Base-by-base conservation (phyloP, 2,113 vertebrate genomes). In the Scomber scombrus region DNA sequence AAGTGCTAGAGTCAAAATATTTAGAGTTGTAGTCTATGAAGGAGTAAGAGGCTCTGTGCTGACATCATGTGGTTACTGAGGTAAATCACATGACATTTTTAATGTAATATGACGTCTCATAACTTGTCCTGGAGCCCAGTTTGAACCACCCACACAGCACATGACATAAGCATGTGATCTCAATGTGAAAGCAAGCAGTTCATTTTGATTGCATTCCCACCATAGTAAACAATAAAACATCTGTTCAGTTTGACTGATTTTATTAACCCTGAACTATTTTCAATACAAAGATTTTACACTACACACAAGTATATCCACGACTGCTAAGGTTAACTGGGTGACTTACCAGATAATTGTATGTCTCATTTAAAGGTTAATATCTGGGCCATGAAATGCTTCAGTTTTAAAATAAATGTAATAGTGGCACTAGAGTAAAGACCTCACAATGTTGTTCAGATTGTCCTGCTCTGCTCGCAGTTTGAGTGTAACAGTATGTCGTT, bases 11-110 rank as follows among this genome's bases (percentile, higher is more conserved):
- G 34, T 16, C 6, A 14, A 16, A 14, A 19, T 18, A 26, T 2
- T 0, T 29, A 2, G 3, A 29, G 11, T 16, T 57, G 11, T 5
- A 10, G 8, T 19, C 4, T n/a, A 1, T 45, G 21, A 16, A 47
- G 57, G 9, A 14, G 52, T 68, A 63, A 68, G 81, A 77, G 63
- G 61, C 49, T 90, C 60, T 84, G 51, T 92, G 75, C 89, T 90
- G 91, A 84, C 93, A 90, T 67, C 91, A 57, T 84, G 85, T 90
- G 93, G 91, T 55, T 49, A 34, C 3, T 13, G 14, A 2, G 1
- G 3, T 11, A 64, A 62, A 54, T 77, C 88, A 71, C 92, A 90
- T 14, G 11, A 8, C 26, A 12, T 14, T 56, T 43, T 63, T 12
- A 18, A 0, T 40, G 23, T 40, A 40, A 10, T 34, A 62, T 45